phyloP scores from a whole-genome alignment of 2,113 vertebrate genomes.

The Equus quagga region DNA sequence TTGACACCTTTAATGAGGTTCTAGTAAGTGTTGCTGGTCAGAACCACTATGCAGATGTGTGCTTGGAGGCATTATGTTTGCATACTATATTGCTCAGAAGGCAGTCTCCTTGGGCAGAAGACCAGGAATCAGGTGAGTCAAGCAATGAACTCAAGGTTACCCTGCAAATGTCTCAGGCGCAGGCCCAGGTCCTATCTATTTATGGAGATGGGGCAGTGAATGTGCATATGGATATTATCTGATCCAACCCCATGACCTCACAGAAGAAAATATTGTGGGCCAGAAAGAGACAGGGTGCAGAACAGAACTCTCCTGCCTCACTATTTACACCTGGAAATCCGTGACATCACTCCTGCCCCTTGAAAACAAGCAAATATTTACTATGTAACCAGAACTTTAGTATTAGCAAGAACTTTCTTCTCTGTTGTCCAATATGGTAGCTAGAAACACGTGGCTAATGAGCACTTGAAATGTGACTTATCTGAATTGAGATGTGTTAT shows the following conservation, averaged over 20 bases:
- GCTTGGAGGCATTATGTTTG: not conserved
- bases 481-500: not conserved
- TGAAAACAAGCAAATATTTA: not conserved
- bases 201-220: not conserved
- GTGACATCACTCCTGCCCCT: not conserved
- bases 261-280: not conserved
- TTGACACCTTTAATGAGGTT: not conserved
- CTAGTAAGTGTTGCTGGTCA: not conserved
- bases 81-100: not conserved
- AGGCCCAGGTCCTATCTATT: not conserved
- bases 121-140: not conserved
- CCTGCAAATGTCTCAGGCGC: not conserved
- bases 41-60: not conserved
- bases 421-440: not conserved
- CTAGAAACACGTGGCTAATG: not conserved
- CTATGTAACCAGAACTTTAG: not conserved
- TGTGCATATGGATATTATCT: not conserved
- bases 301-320: not conserved
- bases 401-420: not conserved
- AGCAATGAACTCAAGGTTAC: not conserved
- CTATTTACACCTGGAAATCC: not conserved
- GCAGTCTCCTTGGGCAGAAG: not conserved
- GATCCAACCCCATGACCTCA: not conserved
- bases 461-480: not conserved
- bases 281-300: not conserved